Base-by-base conservation (phyloP, 2,113 vertebrate species). In the Silurus glanis region DNA sequence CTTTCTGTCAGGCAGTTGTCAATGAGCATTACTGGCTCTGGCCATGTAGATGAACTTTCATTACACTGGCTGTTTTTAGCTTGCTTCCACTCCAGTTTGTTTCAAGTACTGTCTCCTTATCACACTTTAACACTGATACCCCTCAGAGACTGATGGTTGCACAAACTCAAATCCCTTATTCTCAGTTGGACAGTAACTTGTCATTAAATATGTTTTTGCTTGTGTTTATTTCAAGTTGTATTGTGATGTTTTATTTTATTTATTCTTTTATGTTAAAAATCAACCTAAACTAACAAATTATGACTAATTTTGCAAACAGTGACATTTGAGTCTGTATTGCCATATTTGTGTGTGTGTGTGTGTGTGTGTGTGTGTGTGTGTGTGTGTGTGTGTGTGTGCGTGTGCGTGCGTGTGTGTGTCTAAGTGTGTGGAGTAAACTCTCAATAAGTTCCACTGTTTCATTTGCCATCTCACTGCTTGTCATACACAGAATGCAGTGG, bases 21-120 rank as follows among this genome's bases (percentile, higher is more conserved):
- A 89, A 53, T 61, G 84, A 69, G 84, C 80, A 87, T 88, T 88
- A 25, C 49, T 17, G 66, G 83, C 85, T 90, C 87, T 37, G 82
- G 86, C 89, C 83, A 80, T 85, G 89, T 37, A 37, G 91, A 89
- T 83, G 86, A 21, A 74, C 78, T 86, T 88, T 86, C 89, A 92
- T 94, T 93, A 92, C 89, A 71, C 49, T 59, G 82, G 85, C 83
- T 91, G 28, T 83, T 91, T 93, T 93, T 92, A 89, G 89, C 86
- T 84, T 88, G 76, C 84, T 92, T 91, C 87, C 25, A 53, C 90
- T 91, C 88, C 87, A 90, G 91, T 93, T 89, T 92, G 91, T 94
- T 93, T 91, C 89, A 89, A 89, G 85, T 72, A 66, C 82, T 83
- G 37, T 92, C 84, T 83, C 86, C 91, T 92, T 93, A 93, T 94